A percentile compares a stretch with the other conserved stretches of the same genome.
Conservation (phyloP, 2,888 invertebrate genomes). For the Cosmorhoe ocellata region DNA sequence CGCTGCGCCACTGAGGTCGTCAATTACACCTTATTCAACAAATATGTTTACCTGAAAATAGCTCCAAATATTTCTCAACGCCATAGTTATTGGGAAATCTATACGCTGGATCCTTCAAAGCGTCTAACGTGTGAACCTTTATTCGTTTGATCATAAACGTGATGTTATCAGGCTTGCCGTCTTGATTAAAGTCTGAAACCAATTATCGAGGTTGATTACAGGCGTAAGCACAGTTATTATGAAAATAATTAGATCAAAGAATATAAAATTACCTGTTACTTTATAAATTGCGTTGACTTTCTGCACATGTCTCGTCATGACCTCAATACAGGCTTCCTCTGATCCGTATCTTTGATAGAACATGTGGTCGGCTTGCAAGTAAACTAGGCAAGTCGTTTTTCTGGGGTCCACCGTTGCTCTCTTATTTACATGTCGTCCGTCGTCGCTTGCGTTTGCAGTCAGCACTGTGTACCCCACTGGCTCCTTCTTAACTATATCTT, state of each 20-base stretch:
- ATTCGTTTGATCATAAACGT: slow-evolving; percentile 98
- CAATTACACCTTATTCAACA: too few species aligned
- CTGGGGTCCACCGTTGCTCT: slow-evolving; percentile 90
- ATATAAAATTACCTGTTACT: slow-evolving; percentile 85
- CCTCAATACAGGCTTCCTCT: slow-evolving; percentile 96
- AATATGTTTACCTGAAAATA: slow-evolving; percentile 90
- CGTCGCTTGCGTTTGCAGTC: slow-evolving; percentile 75
- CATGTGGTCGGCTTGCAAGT: slow-evolving; percentile 97
- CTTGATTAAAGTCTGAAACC: slow-evolving; percentile 93
- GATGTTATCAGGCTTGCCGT: slow-evolving; percentile 95
- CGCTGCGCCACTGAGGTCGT: too few species aligned
- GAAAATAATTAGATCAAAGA: slow-evolving; percentile 7
- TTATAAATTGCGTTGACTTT: slow-evolving; percentile 94
- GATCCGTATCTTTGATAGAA: slow-evolving; percentile 97
- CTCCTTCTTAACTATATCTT: slow-evolving; percentile 84
- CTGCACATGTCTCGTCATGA: slow-evolving; percentile 97
- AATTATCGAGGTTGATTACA: slow-evolving; percentile 24
- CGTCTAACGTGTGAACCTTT: slow-evolving; percentile 94
- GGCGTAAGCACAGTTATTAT: slow-evolving; percentile 3
- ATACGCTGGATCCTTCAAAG: slow-evolving; percentile 92
- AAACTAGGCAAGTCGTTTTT: slow-evolving; percentile 97
- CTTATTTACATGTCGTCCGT: slow-evolving; percentile 84
- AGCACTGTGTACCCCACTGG: slow-evolving; percentile 75
- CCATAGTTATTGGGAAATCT: slow-evolving; percentile 97
- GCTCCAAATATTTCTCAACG: slow-evolving; percentile 98